Conservation (phyloP, 2,888 invertebrate genomes). For the Siphlonurus alternatus region DNA sequence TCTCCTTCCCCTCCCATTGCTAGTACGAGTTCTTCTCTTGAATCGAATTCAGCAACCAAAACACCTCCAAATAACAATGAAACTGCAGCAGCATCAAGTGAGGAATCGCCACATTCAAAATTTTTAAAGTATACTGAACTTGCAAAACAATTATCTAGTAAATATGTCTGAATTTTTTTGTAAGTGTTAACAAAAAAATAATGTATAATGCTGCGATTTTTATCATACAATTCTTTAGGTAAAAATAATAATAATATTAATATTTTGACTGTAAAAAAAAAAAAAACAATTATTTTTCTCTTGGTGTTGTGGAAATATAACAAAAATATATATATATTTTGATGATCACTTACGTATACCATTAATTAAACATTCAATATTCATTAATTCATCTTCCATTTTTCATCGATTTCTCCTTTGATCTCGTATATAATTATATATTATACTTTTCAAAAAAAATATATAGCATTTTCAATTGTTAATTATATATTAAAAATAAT, state of each 20-base stretch:
- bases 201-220: background rate
- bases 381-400: background rate
- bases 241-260: background rate
- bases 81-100: slow-evolving; percentile 24
- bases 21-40: background rate
- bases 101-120: slow-evolving; percentile 91
- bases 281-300: background rate
- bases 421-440: background rate
- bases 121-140: slow-evolving; percentile 97
- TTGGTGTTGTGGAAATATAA: too few species aligned
- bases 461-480: too few species aligned
- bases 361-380: background rate
- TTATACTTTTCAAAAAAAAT: too few species aligned
- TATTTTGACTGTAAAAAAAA: background rate
- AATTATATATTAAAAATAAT: too few species aligned
- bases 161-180: slow-evolving; percentile 60
- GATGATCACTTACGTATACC: too few species aligned
- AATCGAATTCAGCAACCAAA: slow-evolving; percentile 3
- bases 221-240: background rate
- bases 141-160: slow-evolving; percentile 94
- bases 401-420: background rate
- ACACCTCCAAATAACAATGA: slow-evolving; percentile 10
- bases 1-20: slow-evolving; percentile 2
- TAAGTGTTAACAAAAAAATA: background rate
- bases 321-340: too few species aligned